These are phyloP conservation scores for Polypedilum pembai DNA, from an alignment of 1,140 invertebrate genomes.

Conservation along the genomic window DNA sequence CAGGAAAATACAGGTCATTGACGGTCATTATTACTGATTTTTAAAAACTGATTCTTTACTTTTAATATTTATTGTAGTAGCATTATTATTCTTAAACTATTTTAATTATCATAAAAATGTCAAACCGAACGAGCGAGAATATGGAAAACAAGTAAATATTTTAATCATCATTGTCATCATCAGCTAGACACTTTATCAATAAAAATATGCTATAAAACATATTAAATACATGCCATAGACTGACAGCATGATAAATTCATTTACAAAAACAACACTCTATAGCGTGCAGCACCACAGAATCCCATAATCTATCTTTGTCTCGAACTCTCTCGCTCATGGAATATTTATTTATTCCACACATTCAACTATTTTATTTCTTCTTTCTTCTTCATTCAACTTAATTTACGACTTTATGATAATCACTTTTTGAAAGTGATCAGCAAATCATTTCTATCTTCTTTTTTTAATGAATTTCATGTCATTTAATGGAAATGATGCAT, in stretches of 20 bases:
- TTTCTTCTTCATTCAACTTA: not conserved
- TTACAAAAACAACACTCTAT: not conserved
- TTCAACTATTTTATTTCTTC: not conserved
- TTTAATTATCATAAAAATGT: no score
- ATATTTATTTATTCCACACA: not conserved
- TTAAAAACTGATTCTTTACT: no score
- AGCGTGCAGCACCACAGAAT: not conserved
- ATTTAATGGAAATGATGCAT: slow-evolving; percentile 7
- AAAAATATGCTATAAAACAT: no score
- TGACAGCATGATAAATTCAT: not conserved
- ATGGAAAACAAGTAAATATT: no score
- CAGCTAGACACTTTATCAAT: no score
- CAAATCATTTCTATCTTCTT: not conserved
- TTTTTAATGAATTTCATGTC: slow-evolving; percentile 1
- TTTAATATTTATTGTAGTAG: no score
- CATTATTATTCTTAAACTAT: no score
- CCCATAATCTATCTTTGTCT: not conserved
- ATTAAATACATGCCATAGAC: no score
- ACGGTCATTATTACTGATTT: no score
- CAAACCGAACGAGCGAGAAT: no score
- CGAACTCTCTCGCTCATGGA: not conserved
- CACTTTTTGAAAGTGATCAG: not conserved
- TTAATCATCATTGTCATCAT: no score
- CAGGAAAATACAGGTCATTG: no score
- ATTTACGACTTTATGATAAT: not conserved